A percentile compares a stretch with the other conserved stretches of the same genome.
Evolutionary conservation across 2,888 invertebrate species (phyloP).

Genomic region (Dryomyza anilis): DNA sequence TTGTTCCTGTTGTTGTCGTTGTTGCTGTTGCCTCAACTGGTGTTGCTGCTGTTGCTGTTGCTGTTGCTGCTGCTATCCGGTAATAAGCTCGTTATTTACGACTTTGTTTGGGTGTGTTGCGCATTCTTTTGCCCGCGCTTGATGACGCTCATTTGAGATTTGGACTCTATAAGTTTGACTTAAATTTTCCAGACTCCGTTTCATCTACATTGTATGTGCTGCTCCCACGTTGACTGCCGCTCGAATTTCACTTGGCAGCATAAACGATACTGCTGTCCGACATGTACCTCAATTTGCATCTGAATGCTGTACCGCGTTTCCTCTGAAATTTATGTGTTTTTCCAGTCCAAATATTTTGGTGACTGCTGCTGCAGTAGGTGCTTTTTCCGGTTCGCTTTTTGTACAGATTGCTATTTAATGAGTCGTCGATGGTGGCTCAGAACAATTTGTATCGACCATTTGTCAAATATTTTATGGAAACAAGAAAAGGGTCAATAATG

Average conservation of each 20-base stretch:
- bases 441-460: background rate
- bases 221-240: too few relatives aligned
- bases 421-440: constrained; percentile 31
- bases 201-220: too few relatives aligned
- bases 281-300: background rate
- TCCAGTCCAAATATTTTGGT: background rate
- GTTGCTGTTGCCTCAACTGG: constrained; percentile 24
- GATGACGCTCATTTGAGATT: background rate
- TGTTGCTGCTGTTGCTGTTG: constrained; percentile 18
- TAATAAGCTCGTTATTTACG: constrained; percentile 26
- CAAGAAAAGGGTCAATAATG: background rate
- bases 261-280: too few relatives aligned
- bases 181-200: background rate
- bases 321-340: background rate
- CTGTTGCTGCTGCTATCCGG: constrained; percentile 18
- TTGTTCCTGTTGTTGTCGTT: constrained; percentile 24
- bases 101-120: constrained; percentile 13
- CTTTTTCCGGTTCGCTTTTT: constrained; percentile 14
- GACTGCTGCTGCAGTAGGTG: background rate
- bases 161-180: constrained; percentile 10
- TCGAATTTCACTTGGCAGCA: too few relatives aligned
- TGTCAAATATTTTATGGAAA: background rate
- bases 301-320: background rate
- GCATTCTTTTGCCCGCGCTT: background rate
- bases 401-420: constrained; percentile 36